A percentile compares a stretch with the other conserved stretches of the same genome.
phyloP scores from a whole-genome alignment of 2,888 invertebrate genomes.

The Idaea aversata region DNA sequence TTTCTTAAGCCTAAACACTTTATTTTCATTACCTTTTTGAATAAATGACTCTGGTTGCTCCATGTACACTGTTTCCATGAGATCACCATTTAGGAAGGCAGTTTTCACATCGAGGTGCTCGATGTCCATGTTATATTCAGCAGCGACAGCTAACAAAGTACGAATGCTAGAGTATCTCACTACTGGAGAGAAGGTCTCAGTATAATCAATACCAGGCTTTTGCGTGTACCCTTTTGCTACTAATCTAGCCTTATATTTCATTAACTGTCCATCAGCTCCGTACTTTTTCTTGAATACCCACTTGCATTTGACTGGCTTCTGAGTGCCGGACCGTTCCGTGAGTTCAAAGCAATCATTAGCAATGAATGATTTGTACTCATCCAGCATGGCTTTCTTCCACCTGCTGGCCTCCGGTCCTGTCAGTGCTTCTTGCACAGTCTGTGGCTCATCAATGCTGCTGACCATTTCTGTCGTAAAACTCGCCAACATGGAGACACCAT shows the following conservation, averaged over 20 bases:
- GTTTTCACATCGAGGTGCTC: constrained; percentile 18
- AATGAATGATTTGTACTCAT: constrained; percentile 5
- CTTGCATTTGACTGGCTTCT: constrained; percentile 2
- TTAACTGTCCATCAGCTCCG: too few species aligned
- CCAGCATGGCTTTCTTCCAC: too few species aligned
- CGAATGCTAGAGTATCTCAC: constrained; percentile 17
- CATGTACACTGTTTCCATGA: constrained; percentile 15
- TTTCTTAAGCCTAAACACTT: constrained; percentile 19
- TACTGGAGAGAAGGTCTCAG: constrained; percentile 15
- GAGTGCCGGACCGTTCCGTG: background rate
- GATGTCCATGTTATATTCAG: constrained; percentile 11
- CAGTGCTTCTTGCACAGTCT: too few species aligned
- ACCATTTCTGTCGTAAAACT: too few species aligned
- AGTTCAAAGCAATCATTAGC: background rate
- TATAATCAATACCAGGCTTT: constrained; percentile 8
- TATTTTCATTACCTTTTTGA: constrained; percentile 9
- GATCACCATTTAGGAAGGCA: constrained; percentile 16
- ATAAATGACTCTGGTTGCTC: constrained; percentile 15
- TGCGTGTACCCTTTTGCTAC: constrained; percentile 7
- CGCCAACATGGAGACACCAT: too few species aligned
- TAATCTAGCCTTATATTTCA: constrained; percentile 4
- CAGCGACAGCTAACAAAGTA: constrained; percentile 14
- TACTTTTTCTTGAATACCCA: background rate
- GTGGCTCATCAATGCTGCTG: too few species aligned
- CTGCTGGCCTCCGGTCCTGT: too few species aligned